These are phyloP conservation scores for Prietella phreatophila DNA, from an alignment of 2,113 vertebrate species.

Conservation along the genomic window DNA sequence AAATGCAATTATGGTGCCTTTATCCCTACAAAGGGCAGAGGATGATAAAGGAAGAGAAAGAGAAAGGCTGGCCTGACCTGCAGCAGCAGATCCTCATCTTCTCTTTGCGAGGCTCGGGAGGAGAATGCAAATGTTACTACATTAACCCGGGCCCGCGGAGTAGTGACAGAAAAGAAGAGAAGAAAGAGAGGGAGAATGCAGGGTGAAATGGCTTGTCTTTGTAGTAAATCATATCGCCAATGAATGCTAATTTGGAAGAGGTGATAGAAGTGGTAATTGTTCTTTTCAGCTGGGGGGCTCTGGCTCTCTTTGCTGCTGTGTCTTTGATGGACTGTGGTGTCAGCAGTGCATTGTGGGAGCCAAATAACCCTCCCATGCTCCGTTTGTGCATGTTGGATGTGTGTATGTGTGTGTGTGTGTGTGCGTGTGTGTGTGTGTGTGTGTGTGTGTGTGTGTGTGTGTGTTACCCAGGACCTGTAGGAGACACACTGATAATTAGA, in stretches of 20 bases:
- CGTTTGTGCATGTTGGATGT: constrained; percentile 27
- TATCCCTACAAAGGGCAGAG: constrained; percentile 67
- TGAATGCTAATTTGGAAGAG: constrained; percentile 57
- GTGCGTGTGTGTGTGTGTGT: constrained; percentile 8
- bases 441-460: not conserved
- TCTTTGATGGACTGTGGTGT: constrained; percentile 58
- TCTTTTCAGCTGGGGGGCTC: constrained; percentile 51
- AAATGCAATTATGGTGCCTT: constrained; percentile 71
- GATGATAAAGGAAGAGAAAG: constrained; percentile 55
- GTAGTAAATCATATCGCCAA: constrained; percentile 58
- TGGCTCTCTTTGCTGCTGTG: constrained; percentile 32
- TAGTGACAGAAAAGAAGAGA: constrained; percentile 45
- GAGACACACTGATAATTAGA: constrained; percentile 38
- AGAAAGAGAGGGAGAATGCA: constrained; percentile 47
- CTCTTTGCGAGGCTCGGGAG: constrained; percentile 52
- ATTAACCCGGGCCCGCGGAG: constrained; percentile 58
- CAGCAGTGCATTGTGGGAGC: constrained; percentile 51
- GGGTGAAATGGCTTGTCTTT: constrained; percentile 48
- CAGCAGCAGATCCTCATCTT: constrained; percentile 59
- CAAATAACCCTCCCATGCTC: constrained; percentile 40
- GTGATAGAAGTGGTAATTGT: constrained; percentile 59
- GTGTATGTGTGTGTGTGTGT: not conserved
- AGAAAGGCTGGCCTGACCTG: constrained; percentile 65
- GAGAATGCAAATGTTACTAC: constrained; percentile 65
- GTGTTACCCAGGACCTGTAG: constrained; percentile 36